Evolutionary conservation across 1,140 invertebrate species (phyloP).

Genomic region (Drosophila baimaii): DNA sequence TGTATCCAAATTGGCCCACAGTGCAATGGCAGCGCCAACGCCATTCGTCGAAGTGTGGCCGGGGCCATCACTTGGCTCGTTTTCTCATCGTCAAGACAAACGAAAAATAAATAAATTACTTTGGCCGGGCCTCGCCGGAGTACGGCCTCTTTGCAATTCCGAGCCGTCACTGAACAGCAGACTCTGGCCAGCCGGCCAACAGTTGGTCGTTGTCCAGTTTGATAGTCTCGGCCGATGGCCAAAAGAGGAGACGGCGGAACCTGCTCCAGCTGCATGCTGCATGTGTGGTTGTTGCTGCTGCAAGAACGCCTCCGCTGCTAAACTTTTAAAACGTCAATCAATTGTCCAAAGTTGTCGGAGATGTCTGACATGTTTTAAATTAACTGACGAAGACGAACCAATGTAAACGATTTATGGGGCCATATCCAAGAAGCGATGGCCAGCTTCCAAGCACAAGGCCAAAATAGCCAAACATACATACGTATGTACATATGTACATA

Average conservation of each 20-base stretch:
- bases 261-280: constrained; percentile 47
- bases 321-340: constrained; percentile 83
- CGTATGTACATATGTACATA: constrained; percentile 10
- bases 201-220: constrained; percentile 69
- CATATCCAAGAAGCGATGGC: constrained; percentile 68
- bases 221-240: constrained; percentile 42
- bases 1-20: not conserved
- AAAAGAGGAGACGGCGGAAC: constrained; percentile 6
- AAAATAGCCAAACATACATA: constrained; percentile 16
- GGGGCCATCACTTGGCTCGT: constrained; percentile 78
- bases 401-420: constrained; percentile 77
- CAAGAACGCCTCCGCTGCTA: constrained; percentile 64
- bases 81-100: constrained; percentile 83
- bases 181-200: constrained; percentile 63
- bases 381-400: constrained; percentile 82
- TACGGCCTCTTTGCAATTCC: constrained; percentile 78
- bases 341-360: constrained; percentile 82
- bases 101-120: constrained; percentile 83
- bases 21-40: constrained; percentile 53
- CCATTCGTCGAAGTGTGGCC: constrained; percentile 76
- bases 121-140: constrained; percentile 49
- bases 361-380: constrained; percentile 83
- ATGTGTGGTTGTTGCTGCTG: constrained; percentile 53
- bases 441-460: constrained; percentile 25
- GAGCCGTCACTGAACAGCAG: constrained; percentile 70